Base-by-base conservation (phyloP, 2,888 invertebrate species). In the Hyalella azteca region DNA sequence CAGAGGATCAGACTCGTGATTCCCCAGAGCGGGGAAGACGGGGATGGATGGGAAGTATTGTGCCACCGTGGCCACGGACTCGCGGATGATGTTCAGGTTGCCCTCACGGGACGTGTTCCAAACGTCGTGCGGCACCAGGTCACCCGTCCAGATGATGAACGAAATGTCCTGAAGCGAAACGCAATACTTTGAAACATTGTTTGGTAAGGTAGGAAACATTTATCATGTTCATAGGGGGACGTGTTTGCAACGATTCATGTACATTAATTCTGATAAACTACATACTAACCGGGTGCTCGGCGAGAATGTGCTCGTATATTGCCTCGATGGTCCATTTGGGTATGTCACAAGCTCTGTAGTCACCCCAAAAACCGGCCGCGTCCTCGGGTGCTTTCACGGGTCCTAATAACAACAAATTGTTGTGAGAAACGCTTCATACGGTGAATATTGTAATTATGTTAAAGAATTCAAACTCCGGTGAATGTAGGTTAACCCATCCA, bases 1-100 rank as follows among this genome's bases (percentile, higher is more conserved):
- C 0, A 96, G 96, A 11, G 98, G 98, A 4, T 95, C 94, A 84
- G 95, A 93, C 89, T 98, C 98, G 86, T 98, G 98, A 88, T 98
- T 98, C 3, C 98, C 98, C 4, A 98, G 89, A 0, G 97, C 95
- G 15, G 97, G 96, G 87, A 95, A 97, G 85, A 98, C 95, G 0
- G 96, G 96, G 36, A 95, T 93, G 0, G 94, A 94, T 0, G 95
- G 97, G 87, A 98, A 83, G 78, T 78, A 79, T 9, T 83, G 59
- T 36, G 73, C 40, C 22, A 83, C 39, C 80, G 81, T 79, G 40
- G 92, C 90, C 0, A 95, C 94, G 0, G 95, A 95, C 87, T 95
- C 94, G 86, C 93, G 93, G 29, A 96, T 90, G 77, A 95, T 93
- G 88, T 93, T 93, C 39, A 96, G 88, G 88, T 97, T 96, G 87